Conservation (phyloP, 1,140 invertebrate species). For the Spodoptera frugiperda region DNA sequence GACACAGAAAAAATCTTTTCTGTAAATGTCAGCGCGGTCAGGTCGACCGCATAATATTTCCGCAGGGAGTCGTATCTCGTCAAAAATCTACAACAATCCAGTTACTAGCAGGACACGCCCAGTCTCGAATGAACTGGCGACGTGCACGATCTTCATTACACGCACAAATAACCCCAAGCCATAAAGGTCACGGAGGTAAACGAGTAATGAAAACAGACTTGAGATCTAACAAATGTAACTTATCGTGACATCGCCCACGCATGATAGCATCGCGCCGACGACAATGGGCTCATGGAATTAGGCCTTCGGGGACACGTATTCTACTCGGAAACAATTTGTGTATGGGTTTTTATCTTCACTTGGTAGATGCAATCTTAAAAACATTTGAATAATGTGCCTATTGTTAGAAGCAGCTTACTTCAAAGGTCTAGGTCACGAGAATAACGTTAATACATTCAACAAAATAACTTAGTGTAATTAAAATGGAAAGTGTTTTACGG, state of each 20-base stretch:
- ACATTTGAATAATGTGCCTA: constrained; percentile 51
- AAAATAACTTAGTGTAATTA: neutral
- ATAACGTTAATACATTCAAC: neutral
- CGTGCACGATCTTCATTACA: constrained; percentile 69
- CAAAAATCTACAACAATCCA: constrained; percentile 65
- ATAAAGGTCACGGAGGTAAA: constrained; percentile 60
- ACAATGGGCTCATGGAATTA: constrained; percentile 72
- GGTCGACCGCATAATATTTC: constrained; percentile 58
- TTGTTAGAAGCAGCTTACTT: constrained; percentile 28
- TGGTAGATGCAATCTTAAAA: constrained; percentile 46
- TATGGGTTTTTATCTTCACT: constrained; percentile 41
- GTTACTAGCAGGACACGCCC: constrained; percentile 61
- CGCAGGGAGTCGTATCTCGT: constrained; percentile 59
- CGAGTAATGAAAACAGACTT: constrained; percentile 59
- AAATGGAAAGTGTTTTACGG: constrained; percentile 25
- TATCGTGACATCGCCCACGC: constrained; percentile 74
- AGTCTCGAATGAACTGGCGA: constrained; percentile 55
- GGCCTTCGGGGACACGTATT: constrained; percentile 60
- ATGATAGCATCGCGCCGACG: constrained; percentile 68
- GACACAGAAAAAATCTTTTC: constrained; percentile 51
- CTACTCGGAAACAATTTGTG: constrained; percentile 54
- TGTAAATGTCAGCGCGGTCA: constrained; percentile 63
- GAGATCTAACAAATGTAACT: constrained; percentile 64
- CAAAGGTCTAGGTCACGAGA: constrained; percentile 46
- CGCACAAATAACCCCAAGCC: constrained; percentile 55